Conservation (phyloP, 2,888 invertebrate genomes). For the Clivina fossor region DNA sequence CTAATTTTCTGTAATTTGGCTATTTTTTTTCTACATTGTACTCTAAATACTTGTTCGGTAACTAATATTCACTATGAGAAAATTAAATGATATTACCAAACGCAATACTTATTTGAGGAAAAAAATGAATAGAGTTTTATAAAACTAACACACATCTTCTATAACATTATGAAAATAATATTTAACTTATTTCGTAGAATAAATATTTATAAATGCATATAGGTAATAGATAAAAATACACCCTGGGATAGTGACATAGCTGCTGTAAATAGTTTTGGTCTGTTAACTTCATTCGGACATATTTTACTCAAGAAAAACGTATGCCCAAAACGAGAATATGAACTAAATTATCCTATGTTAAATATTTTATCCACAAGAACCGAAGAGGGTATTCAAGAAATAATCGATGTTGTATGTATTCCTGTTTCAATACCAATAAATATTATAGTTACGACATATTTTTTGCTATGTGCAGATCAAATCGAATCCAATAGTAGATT, state of each 20-base stretch:
- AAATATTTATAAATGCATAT: constrained; percentile 76
- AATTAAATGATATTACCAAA: too few relatives aligned
- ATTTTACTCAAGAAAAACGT: constrained; percentile 75
- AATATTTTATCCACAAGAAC: constrained; percentile 84
- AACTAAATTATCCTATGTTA: constrained; percentile 64
- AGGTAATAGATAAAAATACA: constrained; percentile 69
- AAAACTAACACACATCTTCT: too few relatives aligned
- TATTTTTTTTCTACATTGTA: too few relatives aligned
- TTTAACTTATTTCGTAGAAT: too few relatives aligned
- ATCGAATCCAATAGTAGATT: constrained; percentile 55
- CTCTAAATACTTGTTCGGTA: too few relatives aligned
- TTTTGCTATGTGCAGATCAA: constrained; percentile 52
- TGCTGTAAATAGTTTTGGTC: constrained; percentile 95
- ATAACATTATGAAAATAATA: too few relatives aligned
- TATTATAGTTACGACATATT: constrained; percentile 3
- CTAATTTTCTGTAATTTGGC: too few relatives aligned
- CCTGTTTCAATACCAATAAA: background rate
- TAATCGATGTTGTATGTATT: constrained; percentile 58
- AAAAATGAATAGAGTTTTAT: too few relatives aligned
- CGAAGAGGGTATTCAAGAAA: constrained; percentile 68
- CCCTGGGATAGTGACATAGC: constrained; percentile 86
- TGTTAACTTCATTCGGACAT: constrained; percentile 94
- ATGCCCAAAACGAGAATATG: constrained; percentile 48
- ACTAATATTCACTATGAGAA: too few relatives aligned
- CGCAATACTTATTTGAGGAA: too few relatives aligned